phyloP scores from a whole-genome alignment of 1,140 invertebrate genomes.

The Lordiphosa clarofinis region DNA sequence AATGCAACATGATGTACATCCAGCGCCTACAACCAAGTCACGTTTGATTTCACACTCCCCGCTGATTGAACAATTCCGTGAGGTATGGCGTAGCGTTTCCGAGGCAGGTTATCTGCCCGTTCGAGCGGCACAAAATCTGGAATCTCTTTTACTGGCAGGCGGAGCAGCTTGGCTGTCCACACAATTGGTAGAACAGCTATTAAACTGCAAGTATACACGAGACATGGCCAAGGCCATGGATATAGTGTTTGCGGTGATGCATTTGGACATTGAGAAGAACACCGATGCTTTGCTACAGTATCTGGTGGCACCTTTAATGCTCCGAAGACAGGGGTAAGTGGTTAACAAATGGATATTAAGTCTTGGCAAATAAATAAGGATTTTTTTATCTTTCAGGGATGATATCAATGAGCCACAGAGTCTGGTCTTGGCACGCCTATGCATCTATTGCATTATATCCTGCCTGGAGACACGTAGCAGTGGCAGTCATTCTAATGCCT shows the following conservation, averaged over 20 bases:
- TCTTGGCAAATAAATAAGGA: too few species aligned
- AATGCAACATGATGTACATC: slow-evolving; percentile 91
- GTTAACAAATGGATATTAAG: too few species aligned
- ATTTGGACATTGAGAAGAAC: slow-evolving; percentile 93
- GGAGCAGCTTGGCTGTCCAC: slow-evolving; percentile 93
- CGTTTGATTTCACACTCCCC: slow-evolving; percentile 88
- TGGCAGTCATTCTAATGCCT: slow-evolving; percentile 1
- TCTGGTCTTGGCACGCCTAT: slow-evolving; percentile 86
- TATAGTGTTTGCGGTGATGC: slow-evolving; percentile 91
- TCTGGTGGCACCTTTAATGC: slow-evolving; percentile 88
- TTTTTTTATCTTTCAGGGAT: slow-evolving; percentile 78
- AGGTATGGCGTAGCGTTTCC: slow-evolving; percentile 86
- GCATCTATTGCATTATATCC: slow-evolving; percentile 89
- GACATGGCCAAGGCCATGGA: slow-evolving; percentile 89
- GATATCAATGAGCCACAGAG: slow-evolving; percentile 89
- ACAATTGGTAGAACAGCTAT: slow-evolving; percentile 87
- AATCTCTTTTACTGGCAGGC: slow-evolving; percentile 91
- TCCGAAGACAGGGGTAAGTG: slow-evolving; percentile 85
- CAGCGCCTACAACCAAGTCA: slow-evolving; percentile 85
- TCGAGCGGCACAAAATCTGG: slow-evolving; percentile 88
- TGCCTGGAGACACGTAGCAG: slow-evolving; percentile 84
- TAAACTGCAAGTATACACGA: slow-evolving; percentile 83
- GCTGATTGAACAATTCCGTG: slow-evolving; percentile 87
- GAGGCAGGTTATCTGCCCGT: slow-evolving; percentile 90
- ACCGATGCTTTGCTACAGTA: slow-evolving; percentile 88